These are phyloP conservation scores for Acanthacorydalis orientalis DNA, from an alignment of 2,888 invertebrate genomes.

Conservation along the genomic window DNA sequence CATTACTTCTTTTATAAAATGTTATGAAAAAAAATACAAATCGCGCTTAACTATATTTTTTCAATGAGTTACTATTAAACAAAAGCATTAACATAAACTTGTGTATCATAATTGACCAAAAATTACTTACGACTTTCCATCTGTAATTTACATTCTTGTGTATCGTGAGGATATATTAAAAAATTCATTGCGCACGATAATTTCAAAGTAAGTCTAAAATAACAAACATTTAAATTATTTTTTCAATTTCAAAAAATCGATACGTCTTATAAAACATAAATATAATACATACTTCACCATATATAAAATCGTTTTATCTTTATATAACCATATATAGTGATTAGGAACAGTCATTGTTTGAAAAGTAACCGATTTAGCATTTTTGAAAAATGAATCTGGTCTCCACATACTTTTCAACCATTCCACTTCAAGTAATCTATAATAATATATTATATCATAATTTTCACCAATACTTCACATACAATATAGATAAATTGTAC, in stretches of 20 bases:
- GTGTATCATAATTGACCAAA: too few species aligned
- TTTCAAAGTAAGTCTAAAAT: constrained; percentile 52
- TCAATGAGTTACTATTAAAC: not conserved
- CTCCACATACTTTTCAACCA: constrained; percentile 90
- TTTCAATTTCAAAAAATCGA: not conserved
- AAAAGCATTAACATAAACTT: too few species aligned
- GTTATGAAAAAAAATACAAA: too few species aligned
- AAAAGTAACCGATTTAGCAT: constrained; percentile 83
- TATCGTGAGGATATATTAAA: constrained; percentile 85
- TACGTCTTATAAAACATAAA: not conserved
- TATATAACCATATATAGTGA: constrained; percentile 83
- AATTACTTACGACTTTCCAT: constrained; percentile 81
- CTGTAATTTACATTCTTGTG: constrained; percentile 84
- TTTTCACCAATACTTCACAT: too few species aligned
- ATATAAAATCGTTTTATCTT: constrained; percentile 70
- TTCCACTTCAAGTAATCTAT: constrained; percentile 65
- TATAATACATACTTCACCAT: constrained; percentile 58
- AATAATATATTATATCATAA: constrained; percentile 10
- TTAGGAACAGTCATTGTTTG: constrained; percentile 92
- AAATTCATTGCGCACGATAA: constrained; percentile 91
- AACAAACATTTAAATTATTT: too few species aligned
- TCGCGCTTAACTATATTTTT: not conserved
- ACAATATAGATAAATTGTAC: too few species aligned
- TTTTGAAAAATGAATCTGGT: constrained; percentile 87
- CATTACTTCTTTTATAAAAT: too few species aligned